Evolutionary conservation across 2,888 invertebrate genomes (phyloP).

Genomic region (Julus scandinavius): DNA sequence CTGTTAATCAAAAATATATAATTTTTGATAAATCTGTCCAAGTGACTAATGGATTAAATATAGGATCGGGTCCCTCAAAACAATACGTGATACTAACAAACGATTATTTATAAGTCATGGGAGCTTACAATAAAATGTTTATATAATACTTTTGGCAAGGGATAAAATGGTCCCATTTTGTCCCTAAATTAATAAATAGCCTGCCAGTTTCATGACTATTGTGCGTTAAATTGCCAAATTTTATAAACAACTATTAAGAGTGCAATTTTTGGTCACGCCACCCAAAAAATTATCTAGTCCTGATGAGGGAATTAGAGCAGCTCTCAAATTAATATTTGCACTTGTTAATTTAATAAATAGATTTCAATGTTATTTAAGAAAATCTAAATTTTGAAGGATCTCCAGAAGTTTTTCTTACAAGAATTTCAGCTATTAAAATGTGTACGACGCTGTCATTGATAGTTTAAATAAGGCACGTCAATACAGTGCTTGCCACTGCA

Average conservation of each 20-base stretch:
- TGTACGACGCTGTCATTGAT: background rate
- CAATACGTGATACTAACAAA: background rate
- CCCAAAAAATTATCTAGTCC: background rate
- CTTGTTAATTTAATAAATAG: background rate
- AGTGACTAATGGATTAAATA: background rate
- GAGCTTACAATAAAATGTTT: no score
- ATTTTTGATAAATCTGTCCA: background rate
- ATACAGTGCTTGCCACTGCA: background rate
- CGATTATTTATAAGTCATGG: no score
- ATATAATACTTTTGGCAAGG: no score
- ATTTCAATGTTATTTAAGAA: background rate
- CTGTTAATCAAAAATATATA: no score
- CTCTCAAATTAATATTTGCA: background rate
- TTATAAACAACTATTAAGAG: background rate
- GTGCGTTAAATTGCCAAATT: background rate
- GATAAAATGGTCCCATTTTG: background rate
- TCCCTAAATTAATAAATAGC: background rate
- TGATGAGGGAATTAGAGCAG: background rate
- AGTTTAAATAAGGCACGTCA: conserved; percentile 37
- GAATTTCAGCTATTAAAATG: background rate
- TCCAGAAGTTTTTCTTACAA: no score
- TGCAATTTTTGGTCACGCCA: background rate
- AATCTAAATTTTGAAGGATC: background rate
- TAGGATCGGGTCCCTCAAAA: background rate
- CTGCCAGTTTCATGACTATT: background rate